Conservation (phyloP, 2,113 vertebrate species). For the Orycteropus afer region DNA sequence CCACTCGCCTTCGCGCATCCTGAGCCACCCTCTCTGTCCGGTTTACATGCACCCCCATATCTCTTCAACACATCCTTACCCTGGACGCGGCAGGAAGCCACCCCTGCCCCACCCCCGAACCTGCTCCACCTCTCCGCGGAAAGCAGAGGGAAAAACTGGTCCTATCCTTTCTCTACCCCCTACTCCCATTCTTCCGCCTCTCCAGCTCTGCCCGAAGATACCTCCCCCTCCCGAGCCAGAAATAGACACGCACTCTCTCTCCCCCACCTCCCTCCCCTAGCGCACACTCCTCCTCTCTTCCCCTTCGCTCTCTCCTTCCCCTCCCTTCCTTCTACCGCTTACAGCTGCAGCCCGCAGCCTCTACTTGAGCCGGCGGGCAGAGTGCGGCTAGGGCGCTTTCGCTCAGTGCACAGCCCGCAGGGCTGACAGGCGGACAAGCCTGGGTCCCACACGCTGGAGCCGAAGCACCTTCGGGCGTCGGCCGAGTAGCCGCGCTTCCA, state of each 20-base stretch:
- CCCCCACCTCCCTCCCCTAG: constrained; percentile 25
- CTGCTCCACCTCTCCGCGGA: neutral
- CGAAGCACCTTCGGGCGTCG: neutral
- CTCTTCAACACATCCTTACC: neutral
- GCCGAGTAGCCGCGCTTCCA: neutral
- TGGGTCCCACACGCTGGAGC: neutral
- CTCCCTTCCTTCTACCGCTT: constrained; percentile 44
- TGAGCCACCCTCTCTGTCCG: neutral
- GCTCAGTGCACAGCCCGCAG: neutral
- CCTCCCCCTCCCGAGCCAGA: constrained; percentile 74
- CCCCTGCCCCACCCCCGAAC: neutral
- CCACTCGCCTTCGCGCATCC: neutral
- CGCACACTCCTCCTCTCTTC: constrained; percentile 69
- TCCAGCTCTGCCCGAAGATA: constrained; percentile 18
- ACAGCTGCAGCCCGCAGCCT: constrained; percentile 60
- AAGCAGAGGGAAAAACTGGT: neutral
- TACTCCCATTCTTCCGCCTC: constrained; percentile 29
- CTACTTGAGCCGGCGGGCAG: constrained; percentile 13
- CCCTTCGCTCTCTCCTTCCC: constrained; percentile 27
- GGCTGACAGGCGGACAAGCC: neutral
- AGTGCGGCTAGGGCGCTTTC: constrained; percentile 47
- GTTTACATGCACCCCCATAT: neutral
- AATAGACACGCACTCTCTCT: constrained; percentile 68
- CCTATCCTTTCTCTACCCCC: neutral
- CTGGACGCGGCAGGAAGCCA: neutral